Conservation (phyloP, 2,797 vertebrate species). For the Sebastes vulpes region DNA sequence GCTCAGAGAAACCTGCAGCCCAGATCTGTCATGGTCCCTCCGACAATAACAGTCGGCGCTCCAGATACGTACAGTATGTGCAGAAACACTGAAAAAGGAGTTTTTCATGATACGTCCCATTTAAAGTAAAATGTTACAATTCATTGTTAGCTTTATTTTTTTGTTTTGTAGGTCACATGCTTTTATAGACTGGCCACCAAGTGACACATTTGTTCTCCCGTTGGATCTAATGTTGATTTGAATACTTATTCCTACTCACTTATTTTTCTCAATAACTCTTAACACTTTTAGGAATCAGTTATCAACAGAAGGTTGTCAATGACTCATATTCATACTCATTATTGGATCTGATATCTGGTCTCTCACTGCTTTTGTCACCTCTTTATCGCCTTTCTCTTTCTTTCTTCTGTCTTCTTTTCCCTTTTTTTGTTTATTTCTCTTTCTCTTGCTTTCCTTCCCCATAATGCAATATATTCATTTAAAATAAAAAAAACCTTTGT, state of each 20-base stretch:
- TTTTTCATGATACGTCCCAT: no score
- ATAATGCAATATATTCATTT: neutral
- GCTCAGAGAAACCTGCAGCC: no score
- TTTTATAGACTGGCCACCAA: neutral
- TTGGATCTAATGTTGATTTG: neutral
- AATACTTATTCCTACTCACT: neutral
- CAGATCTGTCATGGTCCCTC: no score
- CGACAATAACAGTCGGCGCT: rapidly evolving
- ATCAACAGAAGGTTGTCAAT: neutral
- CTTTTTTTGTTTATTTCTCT: neutral
- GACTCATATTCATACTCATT: neutral
- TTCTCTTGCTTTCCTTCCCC: neutral
- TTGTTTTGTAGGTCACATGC: neutral
- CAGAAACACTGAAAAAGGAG: no score
- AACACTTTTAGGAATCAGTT: neutral
- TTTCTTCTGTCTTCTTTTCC: neutral
- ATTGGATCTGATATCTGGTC: neutral
- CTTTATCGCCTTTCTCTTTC: neutral
- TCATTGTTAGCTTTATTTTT: neutral
- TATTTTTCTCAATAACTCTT: neutral
- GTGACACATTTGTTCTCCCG: neutral
- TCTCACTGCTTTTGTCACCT: neutral
- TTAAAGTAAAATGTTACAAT: no score
- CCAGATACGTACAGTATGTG: no score
- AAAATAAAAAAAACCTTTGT: neutral